Evolutionary conservation across 1,140 invertebrate genomes (phyloP).

Genomic region (Calephelis virginiensis): DNA sequence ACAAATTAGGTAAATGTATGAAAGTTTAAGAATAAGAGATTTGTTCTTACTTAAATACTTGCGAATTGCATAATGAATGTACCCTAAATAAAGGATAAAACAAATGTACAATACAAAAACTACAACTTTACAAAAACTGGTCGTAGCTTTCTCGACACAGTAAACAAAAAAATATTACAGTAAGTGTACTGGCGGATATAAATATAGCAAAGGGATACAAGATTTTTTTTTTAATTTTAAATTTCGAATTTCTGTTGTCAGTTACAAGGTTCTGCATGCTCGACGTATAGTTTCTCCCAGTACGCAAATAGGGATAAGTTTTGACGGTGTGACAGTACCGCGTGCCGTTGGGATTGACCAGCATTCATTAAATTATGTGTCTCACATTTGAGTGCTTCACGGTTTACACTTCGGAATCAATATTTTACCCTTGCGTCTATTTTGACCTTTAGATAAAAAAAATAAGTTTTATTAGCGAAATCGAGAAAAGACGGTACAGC

Average conservation of each 20-base stretch:
- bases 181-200: no score
- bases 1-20: no score
- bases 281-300: not conserved
- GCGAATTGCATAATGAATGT: no score
- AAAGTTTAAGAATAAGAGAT: no score
- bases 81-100: no score
- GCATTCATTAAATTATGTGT: slow-evolving; percentile 53
- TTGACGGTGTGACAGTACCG: slow-evolving; percentile 36
- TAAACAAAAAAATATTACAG: no score
- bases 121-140: no score
- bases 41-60: no score
- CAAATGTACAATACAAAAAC: no score
- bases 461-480: not conserved
- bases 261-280: slow-evolving; percentile 19
- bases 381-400: slow-evolving; percentile 27
- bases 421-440: slow-evolving; percentile 1
- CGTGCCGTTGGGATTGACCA: slow-evolving; percentile 25
- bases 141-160: no score
- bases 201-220: no score
- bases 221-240: not conserved
- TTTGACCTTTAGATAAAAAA: not conserved
- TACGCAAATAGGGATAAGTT: slow-evolving; percentile 39
- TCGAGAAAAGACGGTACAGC: not conserved
- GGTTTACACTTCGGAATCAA: slow-evolving; percentile 18
- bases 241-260: not conserved